Percentiles rank a stretch among this genome's conserved stretches.
phyloP scores from a whole-genome alignment of 2,888 invertebrate species.

The Pegoplata infirma region DNA sequence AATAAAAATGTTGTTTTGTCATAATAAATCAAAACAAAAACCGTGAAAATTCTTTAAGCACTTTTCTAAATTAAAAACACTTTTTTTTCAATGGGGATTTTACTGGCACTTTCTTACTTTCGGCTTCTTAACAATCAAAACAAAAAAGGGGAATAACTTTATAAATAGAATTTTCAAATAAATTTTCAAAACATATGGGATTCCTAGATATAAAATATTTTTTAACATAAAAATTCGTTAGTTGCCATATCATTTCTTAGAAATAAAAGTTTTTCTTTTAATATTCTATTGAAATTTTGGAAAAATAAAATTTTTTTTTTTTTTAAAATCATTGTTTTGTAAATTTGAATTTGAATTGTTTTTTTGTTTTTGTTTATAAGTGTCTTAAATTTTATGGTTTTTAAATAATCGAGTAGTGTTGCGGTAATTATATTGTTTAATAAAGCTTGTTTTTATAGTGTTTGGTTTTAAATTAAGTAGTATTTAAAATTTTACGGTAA shows the following conservation, averaged over 20 bases:
- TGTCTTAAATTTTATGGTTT: slow-evolving; percentile 4
- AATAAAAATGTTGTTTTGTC: slow-evolving; percentile 5
- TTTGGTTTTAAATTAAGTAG: slow-evolving; percentile 3
- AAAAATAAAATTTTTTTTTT: background rate
- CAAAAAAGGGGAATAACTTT: background rate
- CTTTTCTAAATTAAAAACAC: background rate
- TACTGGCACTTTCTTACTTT: too few relatives aligned
- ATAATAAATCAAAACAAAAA: slow-evolving; percentile 35
- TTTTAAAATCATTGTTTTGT: background rate
- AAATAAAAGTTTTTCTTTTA: background rate
- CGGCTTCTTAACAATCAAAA: too few relatives aligned
- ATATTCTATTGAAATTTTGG: background rate
- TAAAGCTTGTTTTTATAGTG: background rate
- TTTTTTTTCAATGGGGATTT: background rate
- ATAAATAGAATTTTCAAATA: background rate
- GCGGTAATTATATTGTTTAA: background rate
- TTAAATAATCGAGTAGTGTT: background rate
- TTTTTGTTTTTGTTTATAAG: slow-evolving; percentile 11
- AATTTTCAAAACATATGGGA: background rate
- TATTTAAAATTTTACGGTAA: background rate
- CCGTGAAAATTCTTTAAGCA: slow-evolving; percentile 2
- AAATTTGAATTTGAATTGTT: too few relatives aligned
- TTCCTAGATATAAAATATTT: background rate
- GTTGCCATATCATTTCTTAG: background rate
- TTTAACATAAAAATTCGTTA: background rate